Percentiles rank a stretch among this genome's conserved stretches.
Evolutionary conservation across 2,888 invertebrate genomes (phyloP).

Genomic region (Mesodorylaimus sp.): DNA sequence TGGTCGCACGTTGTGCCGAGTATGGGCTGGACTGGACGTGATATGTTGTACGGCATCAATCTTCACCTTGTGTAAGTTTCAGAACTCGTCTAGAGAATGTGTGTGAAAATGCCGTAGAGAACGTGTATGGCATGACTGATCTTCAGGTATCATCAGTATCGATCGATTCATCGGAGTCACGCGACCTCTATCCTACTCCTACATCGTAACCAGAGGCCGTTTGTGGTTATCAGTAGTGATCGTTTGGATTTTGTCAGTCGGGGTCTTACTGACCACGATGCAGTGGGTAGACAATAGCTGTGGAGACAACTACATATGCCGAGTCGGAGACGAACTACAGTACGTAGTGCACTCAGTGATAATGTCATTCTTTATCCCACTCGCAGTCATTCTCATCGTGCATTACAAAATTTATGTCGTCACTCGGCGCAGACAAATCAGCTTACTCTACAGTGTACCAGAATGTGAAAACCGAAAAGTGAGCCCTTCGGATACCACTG

Average conservation of each 20-base stretch:
- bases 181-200: slow-evolving; percentile 9
- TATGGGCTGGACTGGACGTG: slow-evolving; percentile 8
- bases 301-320: slow-evolving; percentile 4
- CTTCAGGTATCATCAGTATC: slow-evolving; percentile 7
- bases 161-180: slow-evolving; percentile 10
- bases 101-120: too few species aligned
- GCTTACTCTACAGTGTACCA: too few species aligned
- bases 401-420: slow-evolving; percentile 7
- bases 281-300: neutral
- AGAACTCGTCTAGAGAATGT: too few species aligned
- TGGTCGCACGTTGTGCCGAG: neutral
- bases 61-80: slow-evolving; percentile 6
- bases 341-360: slow-evolving; percentile 9
- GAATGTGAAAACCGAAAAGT: neutral
- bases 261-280: slow-evolving; percentile 8
- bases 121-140: too few species aligned
- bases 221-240: neutral
- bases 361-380: slow-evolving; percentile 12
- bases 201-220: slow-evolving; percentile 8
- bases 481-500: neutral
- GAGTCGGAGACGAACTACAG: slow-evolving; percentile 9
- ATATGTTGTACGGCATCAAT: slow-evolving; percentile 9
- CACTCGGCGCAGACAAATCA: too few species aligned
- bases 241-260: slow-evolving; percentile 8
- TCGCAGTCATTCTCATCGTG: slow-evolving; percentile 8